Conservation (phyloP, 2,888 invertebrate genomes). For the Matsumyia berberina region DNA sequence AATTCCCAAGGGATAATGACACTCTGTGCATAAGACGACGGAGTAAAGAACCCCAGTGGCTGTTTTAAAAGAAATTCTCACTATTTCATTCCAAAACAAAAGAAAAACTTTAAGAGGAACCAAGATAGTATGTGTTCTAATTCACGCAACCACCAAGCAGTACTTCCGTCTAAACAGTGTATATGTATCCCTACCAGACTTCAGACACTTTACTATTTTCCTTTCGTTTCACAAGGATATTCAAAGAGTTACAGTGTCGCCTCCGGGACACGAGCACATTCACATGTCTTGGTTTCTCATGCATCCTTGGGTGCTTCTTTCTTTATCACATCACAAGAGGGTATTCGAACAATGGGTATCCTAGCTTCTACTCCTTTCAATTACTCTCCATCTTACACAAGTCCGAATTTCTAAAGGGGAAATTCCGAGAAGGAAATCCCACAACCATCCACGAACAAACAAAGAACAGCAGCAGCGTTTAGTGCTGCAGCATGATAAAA, state of each 20-base stretch:
- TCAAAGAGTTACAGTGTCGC: conserved; percentile 64
- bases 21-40: no score
- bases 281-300: conserved; percentile 55
- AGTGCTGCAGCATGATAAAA: conserved; percentile 48
- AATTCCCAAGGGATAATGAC: no score
- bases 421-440: conserved; percentile 43
- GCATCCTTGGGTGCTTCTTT: conserved; percentile 15
- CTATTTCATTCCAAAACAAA: background rate
- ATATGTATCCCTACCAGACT: conserved; percentile 10
- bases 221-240: conserved; percentile 38
- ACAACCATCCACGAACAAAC: conserved; percentile 32
- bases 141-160: conserved; percentile 20
- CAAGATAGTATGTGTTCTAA: background rate
- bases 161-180: conserved; percentile 25
- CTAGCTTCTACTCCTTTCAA: conserved; percentile 23
- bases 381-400: conserved; percentile 47
- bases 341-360: conserved; percentile 3
- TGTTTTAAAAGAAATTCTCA: no score
- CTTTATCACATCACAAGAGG: conserved; percentile 10
- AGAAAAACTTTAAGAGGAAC: background rate
- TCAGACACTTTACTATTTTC: conserved; percentile 50
- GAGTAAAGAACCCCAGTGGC: no score
- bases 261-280: conserved; percentile 64
- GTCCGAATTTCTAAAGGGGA: conserved; percentile 34
- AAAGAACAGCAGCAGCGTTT: conserved; percentile 22